Evolutionary conservation across 30 jellyfish, hydroid and myxozoan species (phyloP).

Genomic region (Aurelia coerulea): DNA sequence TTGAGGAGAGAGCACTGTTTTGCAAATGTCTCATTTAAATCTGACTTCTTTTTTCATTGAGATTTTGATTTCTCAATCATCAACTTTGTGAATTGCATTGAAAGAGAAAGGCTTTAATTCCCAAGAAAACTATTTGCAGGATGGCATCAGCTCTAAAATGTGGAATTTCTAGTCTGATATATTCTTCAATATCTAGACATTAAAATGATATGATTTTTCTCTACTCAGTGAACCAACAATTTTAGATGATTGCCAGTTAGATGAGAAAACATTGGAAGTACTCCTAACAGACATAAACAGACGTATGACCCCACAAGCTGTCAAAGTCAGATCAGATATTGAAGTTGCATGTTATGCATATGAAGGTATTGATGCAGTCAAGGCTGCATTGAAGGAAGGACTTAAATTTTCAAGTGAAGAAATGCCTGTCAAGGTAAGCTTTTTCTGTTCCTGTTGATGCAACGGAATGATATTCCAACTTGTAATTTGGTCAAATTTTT

Average conservation of each 20-base stretch:
- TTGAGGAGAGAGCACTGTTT: too few species aligned
- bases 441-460: neutral
- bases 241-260: constrained; percentile 88
- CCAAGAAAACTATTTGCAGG: too few species aligned
- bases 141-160: too few species aligned
- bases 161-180: too few species aligned
- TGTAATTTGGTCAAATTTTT: neutral
- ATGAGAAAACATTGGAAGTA: constrained; percentile 76
- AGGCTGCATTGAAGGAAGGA: constrained; percentile 90
- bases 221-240: constrained; percentile 88
- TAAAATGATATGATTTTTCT: neutral
- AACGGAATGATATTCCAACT: neutral
- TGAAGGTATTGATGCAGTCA: constrained; percentile 99
- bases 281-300: constrained; percentile 85
- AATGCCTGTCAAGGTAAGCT: constrained; percentile 87
- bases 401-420: constrained; percentile 85
- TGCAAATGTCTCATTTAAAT: too few species aligned
- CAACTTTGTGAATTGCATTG: too few species aligned
- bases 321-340: constrained; percentile 91
- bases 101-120: too few species aligned
- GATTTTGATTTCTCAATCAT: too few species aligned
- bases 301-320: constrained; percentile 98
- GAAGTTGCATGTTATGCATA: constrained; percentile 97
- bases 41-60: too few species aligned
- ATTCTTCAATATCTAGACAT: too few species aligned